Conservation (phyloP, 2,797 vertebrate genomes). For the Myiotriccus ornatus region DNA sequence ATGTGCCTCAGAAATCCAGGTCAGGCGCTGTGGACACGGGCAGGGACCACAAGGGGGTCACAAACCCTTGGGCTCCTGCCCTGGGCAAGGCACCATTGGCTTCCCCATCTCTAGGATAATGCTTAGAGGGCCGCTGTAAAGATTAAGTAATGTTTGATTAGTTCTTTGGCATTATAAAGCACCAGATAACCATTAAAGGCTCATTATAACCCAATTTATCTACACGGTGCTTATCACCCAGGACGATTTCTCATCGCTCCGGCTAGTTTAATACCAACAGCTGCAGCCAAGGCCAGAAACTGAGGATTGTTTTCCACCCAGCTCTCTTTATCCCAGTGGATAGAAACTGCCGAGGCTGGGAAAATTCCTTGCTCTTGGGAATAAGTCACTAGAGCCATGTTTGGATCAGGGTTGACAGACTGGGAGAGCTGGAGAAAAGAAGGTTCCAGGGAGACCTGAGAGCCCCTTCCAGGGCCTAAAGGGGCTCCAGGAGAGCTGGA, state of each 20-base stretch:
- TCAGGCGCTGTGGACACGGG: background rate
- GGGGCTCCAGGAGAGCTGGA: background rate
- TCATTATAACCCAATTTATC: background rate
- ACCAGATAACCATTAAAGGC: background rate
- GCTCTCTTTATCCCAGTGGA: background rate
- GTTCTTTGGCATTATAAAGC: background rate
- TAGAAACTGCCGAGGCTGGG: background rate
- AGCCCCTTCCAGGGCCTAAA: background rate
- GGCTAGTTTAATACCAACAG: background rate
- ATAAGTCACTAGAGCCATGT: background rate
- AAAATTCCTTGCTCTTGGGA: background rate
- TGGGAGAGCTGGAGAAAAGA: background rate
- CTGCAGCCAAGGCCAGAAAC: background rate
- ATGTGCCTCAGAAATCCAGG: background rate
- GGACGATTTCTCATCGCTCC: background rate
- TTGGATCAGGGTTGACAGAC: background rate
- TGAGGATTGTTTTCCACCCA: background rate
- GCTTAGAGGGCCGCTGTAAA: background rate
- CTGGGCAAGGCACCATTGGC: background rate
- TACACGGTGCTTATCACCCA: background rate
- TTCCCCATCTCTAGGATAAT: background rate
- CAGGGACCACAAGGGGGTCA: too few relatives aligned
- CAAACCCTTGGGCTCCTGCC: background rate
- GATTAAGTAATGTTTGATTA: constrained; percentile 12
- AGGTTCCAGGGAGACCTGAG: background rate